These are phyloP conservation scores for Syngnathoides biaculeatus DNA, from an alignment of 2,113 vertebrate species.

Conservation along the genomic window DNA sequence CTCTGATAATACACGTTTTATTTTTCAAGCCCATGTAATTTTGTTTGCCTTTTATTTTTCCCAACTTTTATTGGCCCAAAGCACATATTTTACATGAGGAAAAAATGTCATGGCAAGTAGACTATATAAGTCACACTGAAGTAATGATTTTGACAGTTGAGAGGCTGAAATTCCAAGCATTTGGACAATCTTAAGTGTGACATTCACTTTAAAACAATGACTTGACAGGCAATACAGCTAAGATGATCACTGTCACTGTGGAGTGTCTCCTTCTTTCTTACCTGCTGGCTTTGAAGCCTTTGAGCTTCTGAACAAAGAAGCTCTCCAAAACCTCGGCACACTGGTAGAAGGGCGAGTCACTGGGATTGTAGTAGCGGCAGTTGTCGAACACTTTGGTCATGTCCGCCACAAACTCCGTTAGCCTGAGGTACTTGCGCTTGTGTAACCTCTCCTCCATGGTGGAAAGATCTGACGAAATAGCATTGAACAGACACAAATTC, in stretches of 20 bases:
- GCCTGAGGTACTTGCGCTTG: conserved; percentile 92
- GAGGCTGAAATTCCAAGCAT: no score
- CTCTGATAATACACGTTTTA: no score
- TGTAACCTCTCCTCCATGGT: conserved; percentile 96
- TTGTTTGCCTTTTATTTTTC: no score
- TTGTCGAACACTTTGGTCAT: conserved; percentile 99
- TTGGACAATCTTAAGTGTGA: no score
- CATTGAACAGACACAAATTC: neutral
- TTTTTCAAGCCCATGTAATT: no score
- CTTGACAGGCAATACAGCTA: neutral
- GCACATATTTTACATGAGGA: no score
- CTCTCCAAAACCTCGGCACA: conserved; percentile 97
- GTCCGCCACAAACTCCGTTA: conserved; percentile 98
- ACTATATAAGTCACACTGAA: no score
- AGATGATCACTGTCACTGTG: neutral
- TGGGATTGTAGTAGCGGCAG: conserved; percentile 99
- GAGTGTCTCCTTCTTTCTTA: conserved; percentile 70
- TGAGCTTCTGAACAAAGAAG: conserved; percentile 99
- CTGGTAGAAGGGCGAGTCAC: conserved; percentile 97
- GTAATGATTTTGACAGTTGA: no score
- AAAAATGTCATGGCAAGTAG: no score
- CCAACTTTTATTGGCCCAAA: no score
- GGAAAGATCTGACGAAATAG: conserved; percentile 81
- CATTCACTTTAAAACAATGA: no score
- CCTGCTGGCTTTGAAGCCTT: conserved; percentile 99